phyloP scores from a whole-genome alignment of 2,888 invertebrate genomes.

The Andrena haemorrhoa region DNA sequence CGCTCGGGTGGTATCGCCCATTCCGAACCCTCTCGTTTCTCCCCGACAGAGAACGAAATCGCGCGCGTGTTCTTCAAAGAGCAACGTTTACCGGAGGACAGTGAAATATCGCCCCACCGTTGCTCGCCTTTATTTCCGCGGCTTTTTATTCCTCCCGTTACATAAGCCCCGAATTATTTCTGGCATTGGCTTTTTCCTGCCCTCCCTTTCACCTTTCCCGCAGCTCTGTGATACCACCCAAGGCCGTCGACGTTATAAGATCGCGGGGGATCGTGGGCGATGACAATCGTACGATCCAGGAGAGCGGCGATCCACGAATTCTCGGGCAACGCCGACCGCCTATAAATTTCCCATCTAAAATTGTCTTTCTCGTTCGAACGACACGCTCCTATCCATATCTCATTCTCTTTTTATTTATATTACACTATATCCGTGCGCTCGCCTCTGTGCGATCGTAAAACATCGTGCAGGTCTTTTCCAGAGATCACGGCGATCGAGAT shows the following conservation, averaged over 20 bases:
- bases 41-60: constrained; percentile 15
- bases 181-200: constrained; percentile 28
- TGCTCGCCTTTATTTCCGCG: constrained; percentile 55
- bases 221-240: constrained; percentile 51
- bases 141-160: constrained; percentile 57
- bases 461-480: constrained; percentile 5
- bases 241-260: constrained; percentile 74
- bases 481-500: constrained; percentile 22
- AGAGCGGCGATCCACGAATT: constrained; percentile 37
- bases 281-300: constrained; percentile 73
- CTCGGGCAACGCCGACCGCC: constrained; percentile 63
- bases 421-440: neutral
- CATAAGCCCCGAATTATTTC: constrained; percentile 62
- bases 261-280: constrained; percentile 68
- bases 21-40: constrained; percentile 36
- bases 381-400: constrained; percentile 21
- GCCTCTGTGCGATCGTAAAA: neutral
- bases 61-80: constrained; percentile 50
- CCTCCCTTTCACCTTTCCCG: constrained; percentile 22
- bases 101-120: constrained; percentile 59
- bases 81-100: constrained; percentile 51
- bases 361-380: constrained; percentile 70
- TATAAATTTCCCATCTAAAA: constrained; percentile 81
- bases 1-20: constrained; percentile 34
- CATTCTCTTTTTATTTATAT: constrained; percentile 38